Evolutionary conservation across 2,113 vertebrate genomes (phyloP).

Genomic region (Pelecanoides urinatrix): DNA sequence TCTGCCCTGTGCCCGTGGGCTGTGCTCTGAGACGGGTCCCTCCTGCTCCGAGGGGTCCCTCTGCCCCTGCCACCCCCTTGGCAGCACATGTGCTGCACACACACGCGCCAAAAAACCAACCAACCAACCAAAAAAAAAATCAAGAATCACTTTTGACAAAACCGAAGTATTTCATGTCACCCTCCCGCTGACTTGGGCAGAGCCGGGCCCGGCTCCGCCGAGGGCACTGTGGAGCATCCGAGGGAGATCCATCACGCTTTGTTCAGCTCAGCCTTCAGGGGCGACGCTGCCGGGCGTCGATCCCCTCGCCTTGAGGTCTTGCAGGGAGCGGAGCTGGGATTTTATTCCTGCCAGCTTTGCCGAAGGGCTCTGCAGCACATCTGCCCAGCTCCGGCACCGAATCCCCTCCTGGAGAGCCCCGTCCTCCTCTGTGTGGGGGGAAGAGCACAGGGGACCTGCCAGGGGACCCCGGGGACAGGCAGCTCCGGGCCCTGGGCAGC

Average conservation of each 20-base stretch:
- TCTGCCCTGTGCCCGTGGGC: not conserved
- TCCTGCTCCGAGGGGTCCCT: not conserved
- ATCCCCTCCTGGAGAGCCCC: not conserved
- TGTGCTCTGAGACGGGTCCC: not conserved
- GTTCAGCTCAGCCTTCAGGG: not conserved
- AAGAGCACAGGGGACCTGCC: not conserved
- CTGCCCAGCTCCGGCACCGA: rapidly evolving
- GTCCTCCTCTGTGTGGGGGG: rapidly evolving
- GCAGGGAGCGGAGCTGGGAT: not conserved
- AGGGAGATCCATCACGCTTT: not conserved
- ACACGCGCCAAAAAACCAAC: not conserved
- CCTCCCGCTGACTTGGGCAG: not conserved
- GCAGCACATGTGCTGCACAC: not conserved
- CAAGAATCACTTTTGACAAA: not conserved
- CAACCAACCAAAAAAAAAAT: too few relatives aligned
- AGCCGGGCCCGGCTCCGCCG: rapidly evolving
- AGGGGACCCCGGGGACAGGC: not conserved
- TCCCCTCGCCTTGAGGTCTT: not conserved
- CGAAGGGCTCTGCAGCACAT: not conserved
- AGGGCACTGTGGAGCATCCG: not conserved
- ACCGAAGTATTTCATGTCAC: rapidly evolving
- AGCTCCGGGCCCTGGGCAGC: not conserved
- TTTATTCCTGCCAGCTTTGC: not conserved
- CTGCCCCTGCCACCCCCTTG: not conserved
- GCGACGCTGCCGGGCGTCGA: rapidly evolving